Base-by-base conservation (phyloP, 2,797 vertebrate species). In the Pempheris klunzingeri region DNA sequence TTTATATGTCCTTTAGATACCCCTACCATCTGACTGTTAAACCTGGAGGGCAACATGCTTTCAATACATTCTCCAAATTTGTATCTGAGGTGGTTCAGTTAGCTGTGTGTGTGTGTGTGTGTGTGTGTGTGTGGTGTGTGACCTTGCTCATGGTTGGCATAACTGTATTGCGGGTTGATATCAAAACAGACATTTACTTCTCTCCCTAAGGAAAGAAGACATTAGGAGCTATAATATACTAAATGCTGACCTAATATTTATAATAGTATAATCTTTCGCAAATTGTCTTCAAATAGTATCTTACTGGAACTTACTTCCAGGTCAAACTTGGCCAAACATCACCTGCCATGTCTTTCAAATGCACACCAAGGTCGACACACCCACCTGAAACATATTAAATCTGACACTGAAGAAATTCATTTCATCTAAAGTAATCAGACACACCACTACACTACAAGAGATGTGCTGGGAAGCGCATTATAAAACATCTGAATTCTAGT, bases 31-130 rank as follows among this genome's bases (percentile, higher is more conserved):
- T 74, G 52, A 52, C 70, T 78, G 64, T 80, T 75, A 78, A 79
- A 84, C 75, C 76, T 80, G 69, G 72, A 68, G 73, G 75, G 69
- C 77, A 78, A 80, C 86, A 80, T 47, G 61, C 84, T 90, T 91
- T 84, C 77, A 82, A 74, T 71, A 81, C 86, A 90, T 92, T 91
- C 81, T 81, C 64, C 28, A 60, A 71, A 88, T 87, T 79, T 63
- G 26, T 46, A 44, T 39, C 66, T 46, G 53, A 63, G 66, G 64
- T 52, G 8, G 36, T 50, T 79, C 53, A 54, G 50, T 50, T 41
- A 71, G 65, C 70, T 26, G 7, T 47, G 43, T 38, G 32, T 53
- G n/a, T 60, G 52, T n/a, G 74, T 69, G 54, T 61, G 39, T 69
- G 68, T n/a, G n/a, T n/a, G n/a, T 47, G 43, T 38, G 32, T 53